Base-by-base conservation (phyloP, 2,797 vertebrate species). In the Anabas testudineus region DNA sequence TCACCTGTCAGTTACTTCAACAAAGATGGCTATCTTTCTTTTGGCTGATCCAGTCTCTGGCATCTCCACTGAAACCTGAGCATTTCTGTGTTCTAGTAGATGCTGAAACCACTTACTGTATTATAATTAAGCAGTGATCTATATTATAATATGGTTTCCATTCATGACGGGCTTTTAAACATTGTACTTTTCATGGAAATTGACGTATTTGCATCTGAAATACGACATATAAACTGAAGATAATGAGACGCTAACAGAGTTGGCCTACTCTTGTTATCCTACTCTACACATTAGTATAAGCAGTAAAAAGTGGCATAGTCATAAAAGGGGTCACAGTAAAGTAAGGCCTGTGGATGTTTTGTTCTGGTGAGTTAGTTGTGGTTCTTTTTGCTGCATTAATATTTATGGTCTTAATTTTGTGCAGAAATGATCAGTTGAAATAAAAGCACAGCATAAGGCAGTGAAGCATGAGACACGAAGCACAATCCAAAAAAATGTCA, bases 1-100 rank as follows among this genome's bases (percentile, higher is more conserved):
- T 80, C 74, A 81, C 47, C 55, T 82, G 70, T 70, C 62, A 79
- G 62, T 76, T 67, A 74, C 26, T 49, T 65, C 22, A 58, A 34
- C 41, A 60, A 64, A 73, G 41, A 46, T 42, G 28, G 32, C 45
- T 68, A 80, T 72, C 63, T 78, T 70, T 81, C 53, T 59, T 68
- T 87, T 76, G 81, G 39, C 56, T 80, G 79, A 74, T 64, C 30
- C 56, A 21, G 6, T 49, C 46, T 22, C 36, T 67, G 56, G 28
- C 39, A 43, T 71, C 21, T 58, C 41, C 56, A 39, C 5, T 36
- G 32, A 65, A 55, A 14, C 64, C 46, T 12, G 28, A 55, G 30
- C 22, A 43, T 30, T 28, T 16, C 24, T 67, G 16, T 60, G 47
- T 69, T 55, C 24, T 41, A 18, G 42, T n/a, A 48, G 26, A 54